A percentile compares a stretch with the other conserved stretches of the same genome.
Evolutionary conservation across 2,888 invertebrate species (phyloP).

Genomic region (Dasysyrphus tricinctus): DNA sequence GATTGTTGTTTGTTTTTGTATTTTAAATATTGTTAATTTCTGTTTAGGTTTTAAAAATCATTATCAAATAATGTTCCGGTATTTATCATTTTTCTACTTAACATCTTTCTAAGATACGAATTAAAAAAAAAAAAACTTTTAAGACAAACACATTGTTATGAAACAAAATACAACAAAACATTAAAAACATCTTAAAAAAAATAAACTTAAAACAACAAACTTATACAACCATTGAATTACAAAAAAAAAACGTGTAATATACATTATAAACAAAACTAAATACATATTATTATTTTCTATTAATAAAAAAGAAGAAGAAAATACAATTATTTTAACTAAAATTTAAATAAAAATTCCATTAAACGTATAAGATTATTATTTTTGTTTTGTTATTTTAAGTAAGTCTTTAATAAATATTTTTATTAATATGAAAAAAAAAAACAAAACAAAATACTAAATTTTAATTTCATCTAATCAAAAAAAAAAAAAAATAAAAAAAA

Average conservation of each 20-base stretch:
- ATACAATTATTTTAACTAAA: constrained; percentile 42
- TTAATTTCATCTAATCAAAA: constrained; percentile 46
- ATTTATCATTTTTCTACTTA: constrained; percentile 19
- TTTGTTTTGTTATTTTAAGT: constrained; percentile 64
- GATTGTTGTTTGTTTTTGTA: not conserved
- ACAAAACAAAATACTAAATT: constrained; percentile 21
- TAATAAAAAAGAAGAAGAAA: constrained; percentile 72
- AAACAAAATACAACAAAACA: constrained; percentile 45
- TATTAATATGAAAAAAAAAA: constrained; percentile 30
- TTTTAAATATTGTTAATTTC: not conserved
- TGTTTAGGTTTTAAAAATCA: not conserved
- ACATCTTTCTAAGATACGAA: constrained; percentile 72
- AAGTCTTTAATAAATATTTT: constrained; percentile 54
- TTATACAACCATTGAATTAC: constrained; percentile 32
- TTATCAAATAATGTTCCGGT: not conserved
- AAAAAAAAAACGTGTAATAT: constrained; percentile 57
- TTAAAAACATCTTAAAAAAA: constrained; percentile 41
- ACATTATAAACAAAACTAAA: constrained; percentile 32
- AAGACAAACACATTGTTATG: constrained; percentile 75
- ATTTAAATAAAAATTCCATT: constrained; percentile 68
- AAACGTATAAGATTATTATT: constrained; percentile 62
- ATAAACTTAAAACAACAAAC: constrained; percentile 46
- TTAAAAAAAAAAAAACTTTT: constrained; percentile 37
- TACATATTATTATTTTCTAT: constrained; percentile 66
- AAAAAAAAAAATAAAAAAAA: too few species aligned